A percentile compares a stretch with the other conserved stretches of the same genome.
Evolutionary conservation across 2,113 vertebrate genomes (phyloP).

Genomic region (Alosa alosa): DNA sequence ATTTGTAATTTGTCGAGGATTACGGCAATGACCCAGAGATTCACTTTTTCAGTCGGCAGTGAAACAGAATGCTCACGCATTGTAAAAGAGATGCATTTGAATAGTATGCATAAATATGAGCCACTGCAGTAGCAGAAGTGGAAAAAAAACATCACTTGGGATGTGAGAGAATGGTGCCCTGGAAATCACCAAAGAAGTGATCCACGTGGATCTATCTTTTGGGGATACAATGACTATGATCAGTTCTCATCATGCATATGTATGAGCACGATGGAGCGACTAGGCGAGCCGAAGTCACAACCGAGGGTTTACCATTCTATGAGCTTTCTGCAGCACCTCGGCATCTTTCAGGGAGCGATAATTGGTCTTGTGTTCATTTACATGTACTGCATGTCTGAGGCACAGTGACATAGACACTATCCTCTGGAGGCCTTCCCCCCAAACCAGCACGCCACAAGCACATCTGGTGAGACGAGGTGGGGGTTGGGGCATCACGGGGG

Average conservation of each 20-base stretch:
- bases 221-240: neutral
- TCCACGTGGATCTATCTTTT: neutral
- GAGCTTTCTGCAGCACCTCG: neutral
- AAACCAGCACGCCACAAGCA: neutral
- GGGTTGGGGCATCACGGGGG: neutral
- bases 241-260: neutral
- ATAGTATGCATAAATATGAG: neutral
- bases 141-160: neutral
- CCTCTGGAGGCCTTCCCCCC: neutral
- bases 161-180: neutral
- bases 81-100: neutral
- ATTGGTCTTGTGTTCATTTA: neutral
- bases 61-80: neutral
- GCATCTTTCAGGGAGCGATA: neutral
- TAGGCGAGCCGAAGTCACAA: neutral
- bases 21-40: neutral
- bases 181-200: neutral
- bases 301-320: neutral
- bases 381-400: neutral
- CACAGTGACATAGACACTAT: neutral
- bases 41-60: neutral
- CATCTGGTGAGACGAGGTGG: neutral
- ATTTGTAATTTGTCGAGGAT: neutral
- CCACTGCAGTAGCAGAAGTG: neutral
- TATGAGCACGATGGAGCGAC: neutral